A percentile compares a stretch with the other conserved stretches of the same genome.
Evolutionary conservation across 2,797 vertebrate species (phyloP).

Genomic region (Chaetophractus vellerosus): DNA sequence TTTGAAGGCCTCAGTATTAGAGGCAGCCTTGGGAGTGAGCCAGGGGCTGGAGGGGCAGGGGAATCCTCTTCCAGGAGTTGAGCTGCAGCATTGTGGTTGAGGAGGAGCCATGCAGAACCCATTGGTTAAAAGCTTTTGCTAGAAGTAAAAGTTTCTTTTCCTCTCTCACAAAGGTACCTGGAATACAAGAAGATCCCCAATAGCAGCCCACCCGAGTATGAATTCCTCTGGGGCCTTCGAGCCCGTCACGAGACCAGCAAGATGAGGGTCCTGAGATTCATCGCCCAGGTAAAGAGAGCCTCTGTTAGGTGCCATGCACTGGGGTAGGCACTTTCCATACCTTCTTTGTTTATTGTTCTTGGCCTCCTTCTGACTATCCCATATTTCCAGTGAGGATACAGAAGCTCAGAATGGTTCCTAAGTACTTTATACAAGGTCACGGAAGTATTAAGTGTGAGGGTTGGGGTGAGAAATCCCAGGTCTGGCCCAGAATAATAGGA

Average conservation of each 20-base stretch:
- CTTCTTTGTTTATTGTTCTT: background rate
- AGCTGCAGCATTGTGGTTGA: background rate
- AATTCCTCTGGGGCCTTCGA: constrained; percentile 92
- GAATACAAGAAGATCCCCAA: constrained; percentile 93
- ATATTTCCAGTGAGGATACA: background rate
- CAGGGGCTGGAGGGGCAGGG: background rate
- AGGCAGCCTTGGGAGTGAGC: background rate
- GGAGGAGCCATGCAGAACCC: background rate
- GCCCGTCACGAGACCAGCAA: constrained; percentile 93
- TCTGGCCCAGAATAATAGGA: background rate
- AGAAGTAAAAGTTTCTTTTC: background rate
- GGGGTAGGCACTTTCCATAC: background rate
- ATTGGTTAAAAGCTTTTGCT: background rate
- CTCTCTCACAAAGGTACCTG: constrained; percentile 90
- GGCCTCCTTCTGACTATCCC: background rate
- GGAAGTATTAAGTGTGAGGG: background rate
- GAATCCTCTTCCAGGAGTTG: background rate
- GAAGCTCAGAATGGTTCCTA: background rate
- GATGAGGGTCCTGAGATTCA: constrained; percentile 92
- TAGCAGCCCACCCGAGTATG: constrained; percentile 92
- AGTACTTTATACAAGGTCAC: background rate
- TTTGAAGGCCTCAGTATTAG: background rate
- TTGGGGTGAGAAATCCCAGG: background rate
- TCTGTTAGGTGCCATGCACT: background rate
- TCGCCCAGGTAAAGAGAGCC: constrained; percentile 90